These are phyloP conservation scores for Empidonax alnorum DNA, from an alignment of 2,113 vertebrate genomes.

Conservation along the genomic window DNA sequence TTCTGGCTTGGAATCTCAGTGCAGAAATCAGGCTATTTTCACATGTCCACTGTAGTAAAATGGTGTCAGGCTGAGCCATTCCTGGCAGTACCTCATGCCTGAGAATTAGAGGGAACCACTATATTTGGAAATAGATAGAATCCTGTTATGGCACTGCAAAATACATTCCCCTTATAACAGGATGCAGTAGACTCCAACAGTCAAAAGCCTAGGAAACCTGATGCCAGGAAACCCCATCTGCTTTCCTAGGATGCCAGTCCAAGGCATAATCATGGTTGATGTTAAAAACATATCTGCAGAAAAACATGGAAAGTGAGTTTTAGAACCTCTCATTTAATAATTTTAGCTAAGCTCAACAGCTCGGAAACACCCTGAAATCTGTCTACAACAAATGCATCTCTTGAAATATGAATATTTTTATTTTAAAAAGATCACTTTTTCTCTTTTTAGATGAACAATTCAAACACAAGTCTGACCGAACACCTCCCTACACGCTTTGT, in stretches of 20 bases:
- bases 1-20: slow-evolving; percentile 16
- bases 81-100: neutral
- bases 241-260: slow-evolving; percentile 8
- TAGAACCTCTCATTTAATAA: neutral
- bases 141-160: neutral
- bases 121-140: slow-evolving; percentile 33
- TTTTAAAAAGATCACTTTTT: neutral
- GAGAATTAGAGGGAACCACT: slow-evolving; percentile 17
- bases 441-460: neutral
- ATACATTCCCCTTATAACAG: neutral
- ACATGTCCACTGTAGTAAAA: neutral
- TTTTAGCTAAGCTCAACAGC: neutral
- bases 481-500: neutral
- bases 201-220: neutral
- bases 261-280: neutral
- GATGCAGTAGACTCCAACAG: slow-evolving; percentile 14
- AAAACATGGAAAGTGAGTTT: slow-evolving; percentile 6
- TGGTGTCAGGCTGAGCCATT: neutral
- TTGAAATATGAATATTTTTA: neutral
- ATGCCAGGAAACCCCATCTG: slow-evolving; percentile 62
- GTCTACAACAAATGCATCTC: neutral
- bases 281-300: slow-evolving; percentile 31
- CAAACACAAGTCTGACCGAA: neutral
- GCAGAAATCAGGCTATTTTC: slow-evolving; percentile 23
- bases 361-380: neutral